Percentiles rank a stretch among this genome's conserved stretches.
phyloP scores from a whole-genome alignment of 2,113 vertebrate genomes.

The Serranochromis macrocephalus region DNA sequence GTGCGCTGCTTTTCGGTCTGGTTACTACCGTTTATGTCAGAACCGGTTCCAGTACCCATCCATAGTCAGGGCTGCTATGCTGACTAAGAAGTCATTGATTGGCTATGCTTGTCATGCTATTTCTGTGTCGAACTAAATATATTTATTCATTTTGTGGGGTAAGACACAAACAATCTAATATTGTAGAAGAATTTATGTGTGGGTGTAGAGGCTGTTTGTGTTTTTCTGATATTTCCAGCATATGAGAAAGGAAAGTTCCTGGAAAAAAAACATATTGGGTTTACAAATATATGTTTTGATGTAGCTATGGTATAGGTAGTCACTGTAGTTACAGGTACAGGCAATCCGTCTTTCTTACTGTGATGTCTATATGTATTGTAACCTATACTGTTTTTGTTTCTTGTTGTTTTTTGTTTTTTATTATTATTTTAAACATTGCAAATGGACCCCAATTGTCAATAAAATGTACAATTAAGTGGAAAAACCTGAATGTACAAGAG shows the following conservation, averaged over 20 bases:
- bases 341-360: not conserved
- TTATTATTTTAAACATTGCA: not conserved
- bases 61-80: not conserved
- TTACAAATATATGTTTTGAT: not conserved
- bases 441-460: not conserved
- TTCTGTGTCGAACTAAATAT: not conserved
- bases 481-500: not conserved
- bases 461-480: not conserved
- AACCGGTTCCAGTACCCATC: not conserved
- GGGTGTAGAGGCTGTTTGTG: not conserved
- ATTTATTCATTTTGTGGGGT: not conserved
- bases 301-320: not conserved
- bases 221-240: not conserved
- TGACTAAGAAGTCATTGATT: not conserved
- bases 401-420: rapidly evolving
- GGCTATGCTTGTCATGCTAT: not conserved
- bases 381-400: not conserved
- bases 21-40: not conserved
- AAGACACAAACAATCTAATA: not conserved
- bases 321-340: not conserved
- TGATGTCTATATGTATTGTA: not conserved
- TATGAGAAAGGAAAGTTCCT: not conserved
- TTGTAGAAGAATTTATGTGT: not conserved
- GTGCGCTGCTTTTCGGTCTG: not conserved
- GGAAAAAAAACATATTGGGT: not conserved